Conservation (phyloP, 2,888 invertebrate species). For the Argynnis bischoffii region DNA sequence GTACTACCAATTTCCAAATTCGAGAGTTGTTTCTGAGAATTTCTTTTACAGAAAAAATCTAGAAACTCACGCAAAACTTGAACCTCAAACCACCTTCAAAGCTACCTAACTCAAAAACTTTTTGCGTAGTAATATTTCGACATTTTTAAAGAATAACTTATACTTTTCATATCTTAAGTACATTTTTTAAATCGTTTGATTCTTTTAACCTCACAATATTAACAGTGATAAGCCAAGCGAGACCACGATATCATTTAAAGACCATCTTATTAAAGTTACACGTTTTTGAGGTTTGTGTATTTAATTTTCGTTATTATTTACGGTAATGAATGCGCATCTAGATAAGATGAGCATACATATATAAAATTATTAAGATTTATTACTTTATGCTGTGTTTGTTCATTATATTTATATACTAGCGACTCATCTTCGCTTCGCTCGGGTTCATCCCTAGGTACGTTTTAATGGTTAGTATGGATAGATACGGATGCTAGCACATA, state of each 20-base stretch:
- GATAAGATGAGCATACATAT: not conserved
- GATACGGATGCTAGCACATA: too few relatives aligned
- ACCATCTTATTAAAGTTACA: not conserved
- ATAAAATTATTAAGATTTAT: not conserved
- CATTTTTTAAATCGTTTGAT: constrained; percentile 8
- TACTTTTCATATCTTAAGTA: constrained; percentile 9
- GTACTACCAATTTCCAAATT: too few relatives aligned
- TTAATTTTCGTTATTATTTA: not conserved
- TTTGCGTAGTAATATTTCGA: not conserved
- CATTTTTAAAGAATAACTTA: constrained; percentile 3
- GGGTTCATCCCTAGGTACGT: too few relatives aligned
- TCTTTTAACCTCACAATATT: constrained; percentile 15
- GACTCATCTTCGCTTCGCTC: too few relatives aligned
- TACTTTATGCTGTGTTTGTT: too few relatives aligned
- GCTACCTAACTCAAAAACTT: not conserved
- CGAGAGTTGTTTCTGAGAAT: too few relatives aligned
- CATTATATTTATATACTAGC: too few relatives aligned
- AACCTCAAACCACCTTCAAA: not conserved
- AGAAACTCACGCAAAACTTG: too few relatives aligned
- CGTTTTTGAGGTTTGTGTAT: not conserved
- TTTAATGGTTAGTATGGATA: too few relatives aligned
- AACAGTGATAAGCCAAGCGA: constrained; percentile 9
- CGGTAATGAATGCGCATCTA: not conserved
- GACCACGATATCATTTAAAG: constrained; percentile 8
- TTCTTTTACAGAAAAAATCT: too few relatives aligned